Evolutionary conservation across 2,888 invertebrate genomes (phyloP), one percentile per base, ranked within the genome.

Genomic region (Danaus chrysippus): DNA sequence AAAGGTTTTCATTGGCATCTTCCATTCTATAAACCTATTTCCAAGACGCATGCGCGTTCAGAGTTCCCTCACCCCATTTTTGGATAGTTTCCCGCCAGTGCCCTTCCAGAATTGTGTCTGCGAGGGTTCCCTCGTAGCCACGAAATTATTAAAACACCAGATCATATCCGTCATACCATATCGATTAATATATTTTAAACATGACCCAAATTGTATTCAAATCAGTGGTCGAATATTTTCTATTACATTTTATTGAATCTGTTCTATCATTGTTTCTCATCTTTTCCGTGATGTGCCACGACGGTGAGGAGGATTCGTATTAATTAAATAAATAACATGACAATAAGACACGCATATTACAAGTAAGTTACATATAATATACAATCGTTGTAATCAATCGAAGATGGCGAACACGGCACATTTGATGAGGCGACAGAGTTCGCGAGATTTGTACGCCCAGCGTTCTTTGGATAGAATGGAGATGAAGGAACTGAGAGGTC

Each of bases 391-490:
- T 55, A 62, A 56, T 59, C 49, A 62, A 56, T 43, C 23, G 59
- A 88, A 84, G 76, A 97, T 97, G 97, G 97, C 97, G 77, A 97
- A 97, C 84, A 96, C 97, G 73, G 96, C 96, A 62, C 97, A 97
- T 87, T 92, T 97, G 79, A 94, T 97, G 78, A 93, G 97, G 72
- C 93, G 97, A 62, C 97, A 97, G 86, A 97, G 97, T 84, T 97
- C 97, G 63, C 93, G 96, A 71, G 97, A 97, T 77, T 92, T 96
- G 55, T 94, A 95, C 77, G 93, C 93, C 12, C 96, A 96, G 83
- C 93, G 95, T 68, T 96, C 96, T 58, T 84, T 97, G 73, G 97
- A 97, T 81, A 94, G 96, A 56, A 92, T 97, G 79, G 97, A 97
- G 79, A 93, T 97, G 92, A 95, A 96, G 80, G 97, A 97, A 82